Evolutionary conservation across 2,113 vertebrate genomes (phyloP).

Genomic region (Entelurus aequoreus): DNA sequence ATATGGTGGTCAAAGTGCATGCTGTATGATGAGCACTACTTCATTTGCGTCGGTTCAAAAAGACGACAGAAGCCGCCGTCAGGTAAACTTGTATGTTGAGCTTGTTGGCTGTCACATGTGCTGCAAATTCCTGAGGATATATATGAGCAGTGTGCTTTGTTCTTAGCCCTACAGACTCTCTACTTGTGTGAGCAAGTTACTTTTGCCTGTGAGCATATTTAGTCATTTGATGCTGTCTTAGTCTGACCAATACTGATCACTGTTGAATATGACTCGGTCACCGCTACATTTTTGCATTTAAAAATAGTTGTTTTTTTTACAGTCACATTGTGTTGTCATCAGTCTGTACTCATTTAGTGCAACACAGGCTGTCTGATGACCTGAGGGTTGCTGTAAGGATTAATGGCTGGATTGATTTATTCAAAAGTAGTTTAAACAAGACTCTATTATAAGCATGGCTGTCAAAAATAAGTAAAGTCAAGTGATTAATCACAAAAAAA

Average conservation of each 20-base stretch:
- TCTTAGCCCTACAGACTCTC: background rate
- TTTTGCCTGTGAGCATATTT: constrained; percentile 18
- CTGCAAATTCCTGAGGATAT: background rate
- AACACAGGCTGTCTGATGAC: too few species aligned
- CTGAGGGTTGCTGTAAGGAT: too few species aligned
- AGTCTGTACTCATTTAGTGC: too few species aligned
- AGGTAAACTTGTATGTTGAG: constrained; percentile 45
- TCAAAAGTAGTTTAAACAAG: too few species aligned
- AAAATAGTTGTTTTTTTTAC: background rate
- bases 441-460: too few species aligned
- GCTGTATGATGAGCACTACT: constrained; percentile 6
- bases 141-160: background rate
- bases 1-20: constrained; percentile 67
- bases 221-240: constrained; percentile 24
- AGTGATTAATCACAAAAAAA: too few species aligned
- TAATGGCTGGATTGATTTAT: too few species aligned
- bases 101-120: constrained; percentile 3
- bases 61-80: constrained; percentile 7
- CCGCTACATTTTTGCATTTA: background rate
- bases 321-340: background rate
- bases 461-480: too few species aligned
- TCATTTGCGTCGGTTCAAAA: constrained; percentile 32
- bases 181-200: constrained; percentile 9
- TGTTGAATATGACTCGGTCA: background rate
- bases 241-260: background rate